Evolutionary conservation across 2,113 vertebrate genomes (phyloP).

Genomic region (Stomatorhinus ivindoensis): DNA sequence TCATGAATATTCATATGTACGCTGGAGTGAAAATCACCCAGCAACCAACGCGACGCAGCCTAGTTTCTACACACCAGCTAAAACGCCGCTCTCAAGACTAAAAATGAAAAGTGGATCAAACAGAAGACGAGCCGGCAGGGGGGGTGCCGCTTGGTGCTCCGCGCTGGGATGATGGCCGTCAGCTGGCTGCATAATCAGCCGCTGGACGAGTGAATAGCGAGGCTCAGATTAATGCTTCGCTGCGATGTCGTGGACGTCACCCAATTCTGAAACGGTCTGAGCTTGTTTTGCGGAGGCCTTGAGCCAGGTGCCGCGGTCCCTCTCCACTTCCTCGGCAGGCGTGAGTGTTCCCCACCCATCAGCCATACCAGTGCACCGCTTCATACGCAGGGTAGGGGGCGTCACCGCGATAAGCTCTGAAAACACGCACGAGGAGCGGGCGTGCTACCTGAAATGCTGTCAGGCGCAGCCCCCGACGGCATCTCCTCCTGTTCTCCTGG

Average conservation of each 20-base stretch:
- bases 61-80: background rate
- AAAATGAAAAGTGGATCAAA: background rate
- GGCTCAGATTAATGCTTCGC: background rate
- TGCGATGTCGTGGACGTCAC: background rate
- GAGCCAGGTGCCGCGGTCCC: too few relatives aligned
- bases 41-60: background rate
- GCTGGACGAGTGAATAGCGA: background rate
- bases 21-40: background rate
- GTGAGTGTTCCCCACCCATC: too few relatives aligned
- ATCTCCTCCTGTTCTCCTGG: background rate
- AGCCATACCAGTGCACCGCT: background rate
- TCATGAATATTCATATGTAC: constrained; percentile 1
- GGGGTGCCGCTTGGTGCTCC: background rate
- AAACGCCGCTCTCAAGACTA: background rate
- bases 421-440: background rate
- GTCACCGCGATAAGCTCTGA: background rate
- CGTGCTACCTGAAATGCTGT: background rate
- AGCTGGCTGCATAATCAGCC: background rate
- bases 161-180: background rate
- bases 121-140: background rate
- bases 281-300: too few relatives aligned
- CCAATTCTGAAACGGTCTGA: background rate
- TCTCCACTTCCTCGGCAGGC: background rate
- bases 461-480: background rate
- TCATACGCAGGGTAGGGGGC: background rate